Conservation (phyloP, 2,888 invertebrate genomes). For the Ophion ventricosus region DNA sequence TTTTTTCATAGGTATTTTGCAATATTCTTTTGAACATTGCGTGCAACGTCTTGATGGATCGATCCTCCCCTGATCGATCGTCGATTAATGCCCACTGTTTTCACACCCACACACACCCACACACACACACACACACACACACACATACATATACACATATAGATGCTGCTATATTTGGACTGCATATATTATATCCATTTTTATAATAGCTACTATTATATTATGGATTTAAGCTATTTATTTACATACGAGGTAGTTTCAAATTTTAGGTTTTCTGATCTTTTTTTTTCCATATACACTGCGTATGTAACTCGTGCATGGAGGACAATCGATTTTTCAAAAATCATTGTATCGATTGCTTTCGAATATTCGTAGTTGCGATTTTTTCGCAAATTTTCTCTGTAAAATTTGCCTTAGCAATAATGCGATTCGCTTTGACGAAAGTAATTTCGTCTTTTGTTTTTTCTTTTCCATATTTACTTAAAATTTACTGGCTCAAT, state of each 20-base stretch:
- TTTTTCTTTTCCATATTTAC: neutral
- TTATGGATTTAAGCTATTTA: slow-evolving; percentile 67
- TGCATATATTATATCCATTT: slow-evolving; percentile 69
- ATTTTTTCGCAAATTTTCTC: neutral
- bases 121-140: neutral
- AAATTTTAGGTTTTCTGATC: slow-evolving; percentile 54
- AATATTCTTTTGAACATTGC: slow-evolving; percentile 75
- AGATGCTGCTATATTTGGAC: slow-evolving; percentile 67
- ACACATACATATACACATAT: neutral
- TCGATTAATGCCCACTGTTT: slow-evolving; percentile 69
- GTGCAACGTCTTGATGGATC: slow-evolving; percentile 78
- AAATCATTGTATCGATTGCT: slow-evolving; percentile 5
- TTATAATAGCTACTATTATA: slow-evolving; percentile 66
- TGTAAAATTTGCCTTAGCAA: neutral
- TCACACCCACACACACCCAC: neutral
- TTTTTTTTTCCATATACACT: slow-evolving; percentile 19
- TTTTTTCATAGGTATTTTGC: slow-evolving; percentile 76
- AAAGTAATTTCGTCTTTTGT: neutral
- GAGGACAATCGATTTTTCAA: slow-evolving; percentile 9
- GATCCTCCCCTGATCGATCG: slow-evolving; percentile 68
- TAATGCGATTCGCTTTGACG: neutral
- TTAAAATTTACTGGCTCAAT: slow-evolving; percentile 44
- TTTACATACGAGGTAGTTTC: slow-evolving; percentile 70
- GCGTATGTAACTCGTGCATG: slow-evolving; percentile 30
- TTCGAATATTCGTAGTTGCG: slow-evolving; percentile 26